A percentile compares a stretch with the other conserved stretches of the same genome.
Evolutionary conservation across 2,888 invertebrate species (phyloP).

Genomic region (Xanthostigma xanthostigma): DNA sequence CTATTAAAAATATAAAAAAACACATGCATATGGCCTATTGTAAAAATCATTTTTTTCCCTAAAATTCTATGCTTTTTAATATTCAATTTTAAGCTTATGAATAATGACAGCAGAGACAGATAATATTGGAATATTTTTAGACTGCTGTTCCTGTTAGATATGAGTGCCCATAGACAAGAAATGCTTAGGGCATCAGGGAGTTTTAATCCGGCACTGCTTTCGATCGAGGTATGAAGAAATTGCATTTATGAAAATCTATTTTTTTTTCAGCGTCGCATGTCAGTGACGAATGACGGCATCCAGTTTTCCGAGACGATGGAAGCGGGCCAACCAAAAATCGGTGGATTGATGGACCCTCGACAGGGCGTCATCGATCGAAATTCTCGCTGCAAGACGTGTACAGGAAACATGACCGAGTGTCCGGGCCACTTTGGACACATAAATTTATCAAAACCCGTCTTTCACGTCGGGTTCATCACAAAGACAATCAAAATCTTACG

Average conservation of each 20-base stretch:
- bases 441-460: slow-evolving; percentile 95
- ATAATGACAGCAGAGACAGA: no score
- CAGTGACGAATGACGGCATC: slow-evolving; percentile 93
- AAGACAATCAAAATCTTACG: slow-evolving; percentile 95
- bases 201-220: no score
- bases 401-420: slow-evolving; percentile 96
- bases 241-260: background rate
- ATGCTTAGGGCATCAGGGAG: no score
- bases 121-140: no score
- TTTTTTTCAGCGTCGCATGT: slow-evolving; percentile 77
- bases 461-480: slow-evolving; percentile 93
- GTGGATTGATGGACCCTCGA: slow-evolving; percentile 97
- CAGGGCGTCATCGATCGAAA: slow-evolving; percentile 94
- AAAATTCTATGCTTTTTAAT: no score
- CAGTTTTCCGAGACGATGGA: slow-evolving; percentile 97
- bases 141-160: no score
- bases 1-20: no score
- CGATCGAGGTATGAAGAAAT: no score
- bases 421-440: slow-evolving; percentile 99
- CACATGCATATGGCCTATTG: no score
- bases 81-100: no score
- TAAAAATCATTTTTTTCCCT: no score
- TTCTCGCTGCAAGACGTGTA: slow-evolving; percentile 89
- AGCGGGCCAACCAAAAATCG: slow-evolving; percentile 92
- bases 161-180: no score